Base-by-base conservation (phyloP, 2,113 vertebrate genomes). In the Pelmatolapia mariae region DNA sequence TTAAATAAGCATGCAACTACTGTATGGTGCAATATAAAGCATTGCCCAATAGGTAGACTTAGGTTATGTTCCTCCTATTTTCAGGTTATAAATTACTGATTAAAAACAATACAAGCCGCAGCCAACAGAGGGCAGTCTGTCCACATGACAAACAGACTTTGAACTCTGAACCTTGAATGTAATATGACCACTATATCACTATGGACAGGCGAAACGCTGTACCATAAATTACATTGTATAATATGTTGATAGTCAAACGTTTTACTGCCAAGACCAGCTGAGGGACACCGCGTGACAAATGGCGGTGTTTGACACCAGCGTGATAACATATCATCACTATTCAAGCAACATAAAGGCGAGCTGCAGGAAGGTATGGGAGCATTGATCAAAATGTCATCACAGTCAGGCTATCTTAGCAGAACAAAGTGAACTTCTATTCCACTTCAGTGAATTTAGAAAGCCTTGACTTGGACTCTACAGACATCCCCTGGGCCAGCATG, bases 251-350 rank as follows among this genome's bases (percentile, higher is more conserved):
- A 90, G 91, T 89, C 80, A 88, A 92, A 90, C 73, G 56, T 87
- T 88, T 93, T 79, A 85, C 36, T 85, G 86, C 52, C 40, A 4
- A 40, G 82, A 83, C 82, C 87, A 82, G 79, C 87, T 87, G 66
- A 91, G 86, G 90, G 92, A 86, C 88, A 76, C 36, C 18, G 45
- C 3, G 71, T 93, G 94, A 94, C 88, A 86, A 93, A 95, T 92
- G 89, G 89, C 5, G 24, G 43, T 31, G 88, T 91, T 89, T 90
- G 92, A 91, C 94, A 87, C 61, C 80, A 13, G 83, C 84, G 80
- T 87, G 91, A 94, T 93, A 94, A 93, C 92, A 89, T 84, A 95
- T 95, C 89, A 94, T 95, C 91, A 87, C 93, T 91, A 94, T 95
- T 94, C 93, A 82, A 84, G 85, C 87, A 86, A 94, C 88, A 93